These are phyloP conservation scores for Clamator glandarius DNA, from an alignment of 2,797 vertebrate species.

Conservation along the genomic window DNA sequence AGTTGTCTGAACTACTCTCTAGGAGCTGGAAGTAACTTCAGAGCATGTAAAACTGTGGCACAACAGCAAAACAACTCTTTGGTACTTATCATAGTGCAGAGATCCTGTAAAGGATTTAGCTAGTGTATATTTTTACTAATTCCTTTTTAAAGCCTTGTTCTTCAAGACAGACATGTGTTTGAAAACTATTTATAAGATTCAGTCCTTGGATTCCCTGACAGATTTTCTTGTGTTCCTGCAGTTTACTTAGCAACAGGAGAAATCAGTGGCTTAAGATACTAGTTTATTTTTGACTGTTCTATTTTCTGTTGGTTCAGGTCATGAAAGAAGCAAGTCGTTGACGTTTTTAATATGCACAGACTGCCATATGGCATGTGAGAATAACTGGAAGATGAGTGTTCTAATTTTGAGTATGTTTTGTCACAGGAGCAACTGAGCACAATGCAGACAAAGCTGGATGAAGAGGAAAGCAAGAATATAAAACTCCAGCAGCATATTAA, in stretches of 20 bases:
- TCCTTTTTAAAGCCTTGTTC: background rate
- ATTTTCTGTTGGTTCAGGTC: background rate
- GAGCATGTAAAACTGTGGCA: background rate
- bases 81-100: background rate
- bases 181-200: background rate
- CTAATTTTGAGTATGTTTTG: slow-evolving; percentile 6
- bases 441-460: slow-evolving; percentile 85
- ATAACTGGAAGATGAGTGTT: background rate
- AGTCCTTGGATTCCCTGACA: background rate
- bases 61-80: background rate
- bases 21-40: background rate
- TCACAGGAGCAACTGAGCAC: slow-evolving; percentile 85
- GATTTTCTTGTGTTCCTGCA: background rate
- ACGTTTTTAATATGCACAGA: background rate
- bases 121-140: background rate
- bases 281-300: background rate
- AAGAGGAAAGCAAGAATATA: slow-evolving; percentile 87
- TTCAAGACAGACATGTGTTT: background rate
- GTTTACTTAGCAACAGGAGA: background rate
- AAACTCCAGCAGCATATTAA: slow-evolving; percentile 87
- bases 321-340: background rate
- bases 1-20: background rate
- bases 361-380: background rate
- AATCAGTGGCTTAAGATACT: background rate
- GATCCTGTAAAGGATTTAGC: background rate